Evolutionary conservation across 2,113 vertebrate genomes (phyloP), one percentile per base, ranked within the genome.

Genomic region (Chitala chitala): DNA sequence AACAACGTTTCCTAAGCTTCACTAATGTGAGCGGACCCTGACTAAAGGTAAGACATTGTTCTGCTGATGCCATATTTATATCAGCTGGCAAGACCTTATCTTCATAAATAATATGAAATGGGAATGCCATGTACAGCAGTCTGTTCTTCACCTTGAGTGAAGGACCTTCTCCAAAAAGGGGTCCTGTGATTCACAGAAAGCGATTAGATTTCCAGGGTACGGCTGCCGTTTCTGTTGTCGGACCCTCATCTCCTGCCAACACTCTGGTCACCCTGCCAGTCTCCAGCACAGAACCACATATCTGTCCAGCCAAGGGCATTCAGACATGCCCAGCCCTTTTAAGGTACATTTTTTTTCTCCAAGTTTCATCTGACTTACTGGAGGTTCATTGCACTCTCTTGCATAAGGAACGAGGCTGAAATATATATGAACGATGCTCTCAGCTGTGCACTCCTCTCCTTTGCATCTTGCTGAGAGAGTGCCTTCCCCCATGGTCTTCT

Each of bases 401-500:
- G 73, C 53, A 69, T 58, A 26, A 56, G 51, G 17, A 54, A 55
- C n/a, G n/a, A 15, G 22, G 9, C 22, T 68, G 51, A 66, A 36
- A 53, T 65, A 55, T 74, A 38, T 66, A 64, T 46, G 73, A 55
- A 51, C 69, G 7, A 59, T 53, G 31, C 22, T 7, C 46, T 48
- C 42, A 20, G 20, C 17, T 59, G 42, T 20, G 46, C 26, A n/a
- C 54, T 36, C 10, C 53, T 48, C 69, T 58, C 38, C 20, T 31
- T 55, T 20, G 9, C 12, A 5, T 64, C 53, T 26, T 17, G 8
- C 42, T 8, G 10, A 22, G 15, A 46, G 36, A 42, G 4, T 61
- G 53, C 58, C 77, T 72, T 80, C 66, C 61, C 50, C 29, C 79
- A n/a, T n/a, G 29, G 29, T 50, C 65, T 76, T 54, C 54, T 76